phyloP scores from a whole-genome alignment of 2,888 invertebrate genomes.

The Eristalinus aeneus region DNA sequence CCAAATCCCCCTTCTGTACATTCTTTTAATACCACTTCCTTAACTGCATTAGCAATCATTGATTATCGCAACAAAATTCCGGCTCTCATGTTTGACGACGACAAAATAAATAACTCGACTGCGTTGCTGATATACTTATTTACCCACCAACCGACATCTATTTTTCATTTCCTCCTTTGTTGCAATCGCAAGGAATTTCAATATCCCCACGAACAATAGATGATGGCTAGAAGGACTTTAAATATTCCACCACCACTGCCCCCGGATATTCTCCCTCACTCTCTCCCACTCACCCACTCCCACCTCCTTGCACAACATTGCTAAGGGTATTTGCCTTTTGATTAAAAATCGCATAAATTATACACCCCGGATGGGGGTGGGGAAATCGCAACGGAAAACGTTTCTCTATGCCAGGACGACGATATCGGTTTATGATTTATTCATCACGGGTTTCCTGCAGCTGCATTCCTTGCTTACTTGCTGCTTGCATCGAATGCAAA shows the following conservation, averaged over 20 bases:
- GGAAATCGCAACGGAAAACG: not conserved
- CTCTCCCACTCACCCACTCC: no score
- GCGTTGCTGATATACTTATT: not conserved
- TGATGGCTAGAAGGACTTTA: not conserved
- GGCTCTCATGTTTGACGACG: not conserved
- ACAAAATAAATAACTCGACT: not conserved
- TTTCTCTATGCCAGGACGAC: not conserved
- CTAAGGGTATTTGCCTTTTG: constrained; percentile 53
- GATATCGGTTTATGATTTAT: constrained; percentile 60
- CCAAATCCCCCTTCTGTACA: no score
- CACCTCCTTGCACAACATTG: not conserved
- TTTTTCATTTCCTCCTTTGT: constrained; percentile 4
- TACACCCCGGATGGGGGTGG: not conserved
- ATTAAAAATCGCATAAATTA: constrained; percentile 66
- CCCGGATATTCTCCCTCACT: no score
- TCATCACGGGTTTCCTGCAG: constrained; percentile 34
- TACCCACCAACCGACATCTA: not conserved
- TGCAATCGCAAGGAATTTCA: constrained; percentile 37
- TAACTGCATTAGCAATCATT: not conserved
- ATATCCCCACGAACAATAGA: constrained; percentile 8
- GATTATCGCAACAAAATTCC: not conserved
- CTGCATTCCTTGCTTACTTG: not conserved
- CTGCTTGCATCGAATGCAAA: constrained; percentile 37
- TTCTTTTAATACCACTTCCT: no score
- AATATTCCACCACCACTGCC: not conserved